Conservation (phyloP, 2,888 invertebrate species). For the Dasysyrphus tricinctus region DNA sequence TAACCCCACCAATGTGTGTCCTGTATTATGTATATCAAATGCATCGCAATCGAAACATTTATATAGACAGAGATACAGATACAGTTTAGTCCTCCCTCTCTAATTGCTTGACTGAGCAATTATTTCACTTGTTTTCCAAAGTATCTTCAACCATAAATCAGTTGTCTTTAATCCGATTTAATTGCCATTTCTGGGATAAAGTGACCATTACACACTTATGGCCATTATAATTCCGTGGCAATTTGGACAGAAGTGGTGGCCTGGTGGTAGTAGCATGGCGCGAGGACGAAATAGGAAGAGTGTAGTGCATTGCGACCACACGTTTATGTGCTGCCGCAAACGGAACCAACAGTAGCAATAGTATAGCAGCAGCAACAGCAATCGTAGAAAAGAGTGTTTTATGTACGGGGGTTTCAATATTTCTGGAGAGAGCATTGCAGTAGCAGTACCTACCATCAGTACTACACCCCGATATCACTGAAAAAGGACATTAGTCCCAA, state of each 20-base stretch:
- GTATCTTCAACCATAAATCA: constrained; percentile 76
- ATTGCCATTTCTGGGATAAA: constrained; percentile 76
- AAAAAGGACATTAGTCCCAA: constrained; percentile 73
- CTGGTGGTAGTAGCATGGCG: not conserved
- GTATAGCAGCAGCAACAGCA: constrained; percentile 32
- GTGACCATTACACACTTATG: constrained; percentile 76
- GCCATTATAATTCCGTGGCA: constrained; percentile 76
- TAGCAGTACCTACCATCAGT: not conserved
- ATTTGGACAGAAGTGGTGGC: constrained; percentile 44
- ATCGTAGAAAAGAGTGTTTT: constrained; percentile 72
- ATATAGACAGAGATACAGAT: constrained; percentile 3
- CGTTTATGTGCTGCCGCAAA: constrained; percentile 54
- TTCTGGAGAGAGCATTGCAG: constrained; percentile 52
- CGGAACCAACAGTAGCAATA: constrained; percentile 23
- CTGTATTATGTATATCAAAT: not conserved
- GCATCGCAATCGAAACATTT: constrained; percentile 35
- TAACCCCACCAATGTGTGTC: constrained; percentile 37
- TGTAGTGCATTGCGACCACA: constrained; percentile 57
- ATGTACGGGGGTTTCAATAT: constrained; percentile 37
- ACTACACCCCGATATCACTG: constrained; percentile 17
- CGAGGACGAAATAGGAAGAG: constrained; percentile 45
- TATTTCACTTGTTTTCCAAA: constrained; percentile 75
- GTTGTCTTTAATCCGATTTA: constrained; percentile 76
- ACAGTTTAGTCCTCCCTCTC: constrained; percentile 66
- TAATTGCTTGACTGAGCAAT: constrained; percentile 76